Base-by-base conservation (phyloP, 2,113 vertebrate species). In the Paramormyrops kingsleyae region DNA sequence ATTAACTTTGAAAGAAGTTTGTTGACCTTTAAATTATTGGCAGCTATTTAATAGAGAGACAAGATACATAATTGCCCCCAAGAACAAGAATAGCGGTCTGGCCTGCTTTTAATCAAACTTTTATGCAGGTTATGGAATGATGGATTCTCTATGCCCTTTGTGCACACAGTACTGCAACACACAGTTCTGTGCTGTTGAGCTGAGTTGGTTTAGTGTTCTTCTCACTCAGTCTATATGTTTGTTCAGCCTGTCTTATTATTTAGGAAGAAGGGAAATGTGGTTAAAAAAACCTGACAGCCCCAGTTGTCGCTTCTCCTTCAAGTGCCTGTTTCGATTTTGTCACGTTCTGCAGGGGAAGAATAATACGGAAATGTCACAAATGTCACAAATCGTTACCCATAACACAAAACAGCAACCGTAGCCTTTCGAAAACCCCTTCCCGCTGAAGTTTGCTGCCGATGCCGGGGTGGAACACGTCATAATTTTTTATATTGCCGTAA, bases 401-500 rank as follows among this genome's bases (percentile, higher is more conserved):
- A 27, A 84, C 8, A 47, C 21, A n/a, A 24, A 84, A 12, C 35
- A 1, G 8, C 21, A 24, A n/a, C 5, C 35, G 5, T 7, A 80
- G 31, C 35, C 74, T 8, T 49, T 47, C 13, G 0, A 0, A 86
- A 86, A 50, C 4, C 21, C 47, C n/a, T 13, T 1, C n/a, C 83
- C n/a, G 17, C 24, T 12, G 5, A 50, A 27, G 47, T 9, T n/a
- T 13, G 24, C 83, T 31, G 24, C 13, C 50, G 2, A 2, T 35
- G 27, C 50, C 50, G 8, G 5, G 13, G 50, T 15, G n/a, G 4
- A 56, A 53, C 13, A 13, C n/a, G 47, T 15, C 27, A 53, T 87
- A 39, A 87, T 87, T 56, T 42, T 87, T 53, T 87, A 53, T 53
- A 53, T 50, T 53, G 50, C 47, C 46, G 31, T 87, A 87, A 87